Evolutionary conservation across 2,113 vertebrate genomes (phyloP).

Genomic region (Lepus europaeus): DNA sequence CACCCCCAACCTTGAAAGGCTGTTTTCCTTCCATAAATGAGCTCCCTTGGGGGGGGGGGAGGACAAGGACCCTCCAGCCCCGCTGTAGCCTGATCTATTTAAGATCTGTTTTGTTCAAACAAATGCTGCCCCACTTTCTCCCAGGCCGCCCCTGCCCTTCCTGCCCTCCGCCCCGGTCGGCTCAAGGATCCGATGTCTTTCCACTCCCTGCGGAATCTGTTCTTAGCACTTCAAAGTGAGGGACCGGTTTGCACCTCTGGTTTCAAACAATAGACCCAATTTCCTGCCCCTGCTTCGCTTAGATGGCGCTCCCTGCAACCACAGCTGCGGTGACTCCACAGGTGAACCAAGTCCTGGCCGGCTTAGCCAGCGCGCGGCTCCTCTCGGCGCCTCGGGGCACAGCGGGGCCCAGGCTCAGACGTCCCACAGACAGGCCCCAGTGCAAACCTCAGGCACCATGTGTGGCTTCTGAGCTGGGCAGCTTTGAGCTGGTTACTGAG

Average conservation of each 20-base stretch:
- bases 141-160: constrained; percentile 26
- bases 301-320: constrained; percentile 11
- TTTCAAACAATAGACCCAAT: constrained; percentile 80
- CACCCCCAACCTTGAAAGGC: not conserved
- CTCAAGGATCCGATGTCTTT: constrained; percentile 63
- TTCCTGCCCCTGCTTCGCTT: constrained; percentile 73
- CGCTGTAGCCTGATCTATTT: constrained; percentile 63
- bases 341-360: not conserved
- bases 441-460: not conserved
- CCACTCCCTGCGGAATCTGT: constrained; percentile 69
- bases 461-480: not conserved
- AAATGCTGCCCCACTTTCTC: constrained; percentile 76
- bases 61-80: not conserved
- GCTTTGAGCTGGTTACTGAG: constrained; percentile 5
- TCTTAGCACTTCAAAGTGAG: constrained; percentile 75
- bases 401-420: not conserved
- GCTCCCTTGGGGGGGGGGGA: not conserved
- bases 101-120: constrained; percentile 65
- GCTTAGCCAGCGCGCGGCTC: no score
- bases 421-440: not conserved
- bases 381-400: not conserved
- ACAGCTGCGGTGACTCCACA: not conserved
- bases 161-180: not conserved
- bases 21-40: constrained; percentile 36
- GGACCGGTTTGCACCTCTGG: constrained; percentile 77